phyloP scores from a whole-genome alignment of 2,797 vertebrate genomes.

The Fringilla coelebs region DNA sequence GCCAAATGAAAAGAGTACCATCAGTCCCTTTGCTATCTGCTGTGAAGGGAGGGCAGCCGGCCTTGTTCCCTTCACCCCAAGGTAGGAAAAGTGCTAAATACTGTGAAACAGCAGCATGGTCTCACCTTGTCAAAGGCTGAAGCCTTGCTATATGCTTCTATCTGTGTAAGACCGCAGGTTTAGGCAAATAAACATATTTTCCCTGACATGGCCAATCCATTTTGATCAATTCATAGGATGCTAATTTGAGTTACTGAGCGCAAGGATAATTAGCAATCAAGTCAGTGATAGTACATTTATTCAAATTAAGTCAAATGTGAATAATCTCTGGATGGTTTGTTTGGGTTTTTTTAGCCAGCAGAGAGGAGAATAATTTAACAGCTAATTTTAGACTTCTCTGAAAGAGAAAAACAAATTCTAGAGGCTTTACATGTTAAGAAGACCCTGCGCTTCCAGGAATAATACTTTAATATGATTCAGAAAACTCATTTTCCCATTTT shows the following conservation, averaged over 20 bases:
- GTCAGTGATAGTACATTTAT: background rate
- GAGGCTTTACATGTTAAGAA: background rate
- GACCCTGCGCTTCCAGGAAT: background rate
- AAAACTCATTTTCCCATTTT: background rate
- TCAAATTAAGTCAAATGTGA: slow-evolving; percentile 1
- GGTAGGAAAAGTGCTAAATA: background rate
- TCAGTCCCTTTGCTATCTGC: background rate
- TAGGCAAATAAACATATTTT: background rate
- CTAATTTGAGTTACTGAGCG: background rate
- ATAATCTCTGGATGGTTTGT: background rate
- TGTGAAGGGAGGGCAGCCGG: background rate
- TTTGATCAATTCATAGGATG: background rate
- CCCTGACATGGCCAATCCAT: background rate
- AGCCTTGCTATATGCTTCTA: fast-evolving
- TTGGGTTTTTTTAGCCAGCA: background rate
- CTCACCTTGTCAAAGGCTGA: background rate
- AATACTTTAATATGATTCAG: background rate
- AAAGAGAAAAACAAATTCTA: background rate
- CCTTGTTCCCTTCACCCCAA: fast-evolving
- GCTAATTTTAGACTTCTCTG: background rate
- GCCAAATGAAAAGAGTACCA: background rate
- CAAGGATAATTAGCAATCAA: background rate
- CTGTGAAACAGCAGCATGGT: background rate
- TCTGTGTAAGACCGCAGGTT: background rate
- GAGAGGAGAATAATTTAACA: background rate